Evolutionary conservation across 2,797 vertebrate species (phyloP), one percentile per base, ranked within the genome.

Genomic region (Molossus alvarezi): DNA sequence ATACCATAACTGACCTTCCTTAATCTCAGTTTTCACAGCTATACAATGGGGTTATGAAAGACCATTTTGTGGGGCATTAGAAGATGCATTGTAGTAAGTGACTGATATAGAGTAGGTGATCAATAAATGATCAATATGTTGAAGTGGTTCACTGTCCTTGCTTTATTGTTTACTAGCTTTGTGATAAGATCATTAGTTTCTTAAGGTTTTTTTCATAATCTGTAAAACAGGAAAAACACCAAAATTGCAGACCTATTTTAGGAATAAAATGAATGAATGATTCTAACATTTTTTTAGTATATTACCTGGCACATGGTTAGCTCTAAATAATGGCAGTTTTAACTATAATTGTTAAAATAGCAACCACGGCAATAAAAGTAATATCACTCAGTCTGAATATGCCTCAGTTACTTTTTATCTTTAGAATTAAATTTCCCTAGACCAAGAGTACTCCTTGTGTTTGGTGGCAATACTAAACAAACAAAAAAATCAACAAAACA

Each of bases 91-190:
- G 2, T 73, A 65, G 15, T 77, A 27, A 48, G 12, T 58, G 48
- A 69, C 5, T n/a, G 29, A 20, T 3, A 62, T 13, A 25, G n/a
- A 62, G 11, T 33, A 81, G 48, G 11, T 84, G 17, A 5, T 91
- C 48, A 80, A 10, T 69, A 89, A 92, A 91, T 75, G 67, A 27
- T 41, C 41, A 21, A 2, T 64, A 37, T 33, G 87, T 62, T 33
- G 3, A 12, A 90, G 25, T 41, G 23, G 10, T 53, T 81, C 58
- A 53, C 1, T 62, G 13, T 64, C 58, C 25, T 91, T 73, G 18
- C 41, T 86, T 87, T 79, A 73, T 94, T 95, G 73, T 9, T 94
- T 83, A 82, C 55, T 89, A 48, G 17, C 9, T 90, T 93, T 87
- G 67, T 71, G 48, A 73, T 57, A 57, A 87, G 29, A 71, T 41